Conservation (phyloP, 2,888 invertebrate genomes). For the Alentia gelatinosa region DNA sequence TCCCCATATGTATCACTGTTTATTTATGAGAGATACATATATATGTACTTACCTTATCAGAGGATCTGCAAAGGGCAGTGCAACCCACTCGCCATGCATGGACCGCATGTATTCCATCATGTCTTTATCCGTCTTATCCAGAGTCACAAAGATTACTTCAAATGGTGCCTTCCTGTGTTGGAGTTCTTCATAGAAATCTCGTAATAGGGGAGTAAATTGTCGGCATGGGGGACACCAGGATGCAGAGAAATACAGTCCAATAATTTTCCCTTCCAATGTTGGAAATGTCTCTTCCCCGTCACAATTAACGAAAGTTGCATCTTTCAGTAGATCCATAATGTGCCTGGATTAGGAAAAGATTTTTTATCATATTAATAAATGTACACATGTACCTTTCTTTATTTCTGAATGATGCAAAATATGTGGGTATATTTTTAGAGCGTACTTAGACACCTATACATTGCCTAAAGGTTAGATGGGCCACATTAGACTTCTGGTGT, state of each 20-base stretch:
- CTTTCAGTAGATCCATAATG: neutral
- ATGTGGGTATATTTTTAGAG: too few relatives aligned
- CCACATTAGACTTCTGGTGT: too few relatives aligned
- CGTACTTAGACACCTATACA: too few relatives aligned
- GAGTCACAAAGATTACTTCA: constrained; percentile 72
- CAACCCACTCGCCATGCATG: constrained; percentile 72
- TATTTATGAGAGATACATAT: too few relatives aligned
- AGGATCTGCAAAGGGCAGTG: constrained; percentile 61
- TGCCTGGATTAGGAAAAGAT: neutral
- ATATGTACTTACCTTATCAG: constrained; percentile 69
- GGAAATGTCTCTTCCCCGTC: neutral
- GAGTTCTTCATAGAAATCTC: constrained; percentile 68
- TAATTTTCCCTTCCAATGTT: neutral
- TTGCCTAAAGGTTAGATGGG: too few relatives aligned
- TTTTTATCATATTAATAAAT: neutral
- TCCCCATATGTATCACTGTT: too few relatives aligned
- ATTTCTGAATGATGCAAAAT: too few relatives aligned
- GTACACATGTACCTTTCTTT: too few relatives aligned
- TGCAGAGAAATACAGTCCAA: constrained; percentile 73
- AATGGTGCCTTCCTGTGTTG: constrained; percentile 66
- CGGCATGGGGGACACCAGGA: constrained; percentile 74
- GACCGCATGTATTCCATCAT: constrained; percentile 69
- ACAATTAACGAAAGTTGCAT: neutral
- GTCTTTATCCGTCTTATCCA: constrained; percentile 70
- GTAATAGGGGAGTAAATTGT: constrained; percentile 69